These are phyloP conservation scores for Eustalomyia histrio DNA, from an alignment of 2,888 invertebrate species.

Conservation along the genomic window DNA sequence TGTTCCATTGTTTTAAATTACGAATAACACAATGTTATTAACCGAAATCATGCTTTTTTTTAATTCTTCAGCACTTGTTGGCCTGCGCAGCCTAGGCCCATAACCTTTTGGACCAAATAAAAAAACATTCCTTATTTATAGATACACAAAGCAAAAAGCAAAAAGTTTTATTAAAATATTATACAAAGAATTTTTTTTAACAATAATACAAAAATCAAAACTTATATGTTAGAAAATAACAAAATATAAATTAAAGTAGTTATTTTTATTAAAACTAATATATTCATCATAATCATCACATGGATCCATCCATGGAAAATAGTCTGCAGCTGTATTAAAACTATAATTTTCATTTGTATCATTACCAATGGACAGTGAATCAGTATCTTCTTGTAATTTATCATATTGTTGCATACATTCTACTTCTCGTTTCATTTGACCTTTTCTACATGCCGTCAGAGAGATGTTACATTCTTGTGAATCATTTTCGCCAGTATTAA, in stretches of 20 bases:
- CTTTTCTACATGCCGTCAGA: background rate
- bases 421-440: background rate
- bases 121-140: no score
- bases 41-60: no score
- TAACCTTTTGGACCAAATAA: no score
- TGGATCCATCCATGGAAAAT: constrained; percentile 11
- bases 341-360: background rate
- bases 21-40: no score
- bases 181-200: no score
- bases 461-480: constrained; percentile 9
- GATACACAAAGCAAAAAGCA: no score
- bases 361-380: constrained; percentile 9
- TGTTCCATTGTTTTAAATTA: background rate
- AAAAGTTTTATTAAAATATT: no score
- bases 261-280: constrained; percentile 5
- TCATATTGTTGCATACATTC: constrained; percentile 39
- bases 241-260: no score
- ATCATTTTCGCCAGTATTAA: constrained; percentile 20
- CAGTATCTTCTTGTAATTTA: constrained; percentile 41
- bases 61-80: no score
- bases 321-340: constrained; percentile 4
- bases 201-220: no score
- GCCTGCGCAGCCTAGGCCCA: no score
- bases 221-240: no score
- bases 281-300: constrained; percentile 19